Base-by-base conservation (phyloP, 2,888 invertebrate species). In the Caenorhabditis macrosperma region DNA sequence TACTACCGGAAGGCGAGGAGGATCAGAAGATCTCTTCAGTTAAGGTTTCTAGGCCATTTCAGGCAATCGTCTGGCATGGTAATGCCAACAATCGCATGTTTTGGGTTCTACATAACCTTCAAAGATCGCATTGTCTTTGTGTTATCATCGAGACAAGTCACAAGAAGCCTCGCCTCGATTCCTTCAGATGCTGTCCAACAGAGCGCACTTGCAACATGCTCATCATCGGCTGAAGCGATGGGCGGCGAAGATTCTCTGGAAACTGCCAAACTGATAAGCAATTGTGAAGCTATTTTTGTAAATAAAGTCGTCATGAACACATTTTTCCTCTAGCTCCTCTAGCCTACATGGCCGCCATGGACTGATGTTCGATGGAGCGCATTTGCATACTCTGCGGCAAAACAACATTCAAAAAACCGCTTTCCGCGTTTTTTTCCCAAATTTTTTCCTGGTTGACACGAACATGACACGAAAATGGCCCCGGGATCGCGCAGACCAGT, bases 101-200 rank as follows among this genome's bases (percentile, higher is more conserved):
- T n/a, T n/a, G n/a, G n/a, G n/a, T n/a, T n/a, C n/a, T n/a, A n/a
- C 22, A 30, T 59, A 69, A 69, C 60, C 69, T 69, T 69, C 60
- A 69, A 69, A 50, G 69, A 69, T 69, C 69, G 54, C 64, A 38
- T 33, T 30, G 26, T 60, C 26, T 20, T 59, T 41, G 35, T 57
- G 7, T 57, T 7, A 15, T 17, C 35, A 9, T 35, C 7, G 22
- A 35, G n/a, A 15, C 6, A n/a, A 17, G 20, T 2, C n/a, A 10
- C 15, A 33, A 12, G 2, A 1, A 15, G 22, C 9, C 24, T 35
- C 22, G n/a, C n/a, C n/a, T n/a, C n/a, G n/a, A n/a, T n/a, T n/a
- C n/a, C n/a, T 38, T 38, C 38, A 38, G 38, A 12, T 12, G 15
- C 7, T 38, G 41, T 59, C 12, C 26, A 50, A 28, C n/a, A 20